Evolutionary conservation across 1,140 invertebrate species (phyloP).

Genomic region (Cryptotermes secundus): DNA sequence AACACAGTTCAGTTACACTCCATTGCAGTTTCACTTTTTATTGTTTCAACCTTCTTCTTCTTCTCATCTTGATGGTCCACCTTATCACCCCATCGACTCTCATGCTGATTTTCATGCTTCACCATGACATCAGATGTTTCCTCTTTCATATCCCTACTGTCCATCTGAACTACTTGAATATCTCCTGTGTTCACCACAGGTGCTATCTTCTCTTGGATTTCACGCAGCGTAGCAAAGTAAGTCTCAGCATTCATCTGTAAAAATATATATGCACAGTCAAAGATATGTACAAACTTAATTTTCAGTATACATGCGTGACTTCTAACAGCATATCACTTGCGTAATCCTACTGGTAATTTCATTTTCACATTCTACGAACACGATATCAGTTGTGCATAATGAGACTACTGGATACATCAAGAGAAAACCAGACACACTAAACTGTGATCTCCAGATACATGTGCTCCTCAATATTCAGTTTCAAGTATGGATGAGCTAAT

Average conservation of each 20-base stretch:
- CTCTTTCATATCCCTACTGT: no score
- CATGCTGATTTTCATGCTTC: conserved; percentile 22
- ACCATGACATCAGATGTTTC: conserved; percentile 30
- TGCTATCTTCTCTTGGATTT: conserved; percentile 35
- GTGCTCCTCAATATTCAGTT: neutral
- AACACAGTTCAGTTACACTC: neutral
- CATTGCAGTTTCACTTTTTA: conserved; percentile 24
- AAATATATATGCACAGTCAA: neutral
- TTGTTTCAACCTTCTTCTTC: conserved; percentile 25
- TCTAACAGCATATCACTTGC: no score
- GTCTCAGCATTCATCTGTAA: conserved; percentile 29
- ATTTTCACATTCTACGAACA: no score
- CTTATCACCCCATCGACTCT: conserved; percentile 14
- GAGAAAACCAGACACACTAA: no score
- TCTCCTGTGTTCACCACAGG: conserved; percentile 23
- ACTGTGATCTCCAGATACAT: no score
- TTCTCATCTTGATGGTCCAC: conserved; percentile 32
- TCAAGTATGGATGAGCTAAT: no score
- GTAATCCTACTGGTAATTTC: no score
- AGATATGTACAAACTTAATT: no score
- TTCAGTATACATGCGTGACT: no score
- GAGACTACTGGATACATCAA: no score
- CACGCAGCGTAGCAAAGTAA: conserved; percentile 33
- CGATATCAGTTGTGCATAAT: no score
- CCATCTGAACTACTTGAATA: neutral